phyloP scores from a whole-genome alignment of 2,888 invertebrate genomes.

The Baccha elongata region DNA sequence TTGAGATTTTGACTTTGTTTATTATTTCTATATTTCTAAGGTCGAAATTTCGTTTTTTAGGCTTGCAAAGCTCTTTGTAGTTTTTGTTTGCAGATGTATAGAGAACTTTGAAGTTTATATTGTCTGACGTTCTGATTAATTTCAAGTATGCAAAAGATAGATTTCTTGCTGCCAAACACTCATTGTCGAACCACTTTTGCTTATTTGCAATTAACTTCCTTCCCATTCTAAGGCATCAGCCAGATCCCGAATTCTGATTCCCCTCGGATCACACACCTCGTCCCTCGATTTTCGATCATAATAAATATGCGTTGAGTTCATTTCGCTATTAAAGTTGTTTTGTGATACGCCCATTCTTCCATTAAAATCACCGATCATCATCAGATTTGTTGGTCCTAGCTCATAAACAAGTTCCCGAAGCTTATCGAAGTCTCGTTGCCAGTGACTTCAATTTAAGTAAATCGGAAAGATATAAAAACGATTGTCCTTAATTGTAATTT shows the following conservation, averaged over 20 bases:
- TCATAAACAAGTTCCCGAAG: conserved; percentile 18
- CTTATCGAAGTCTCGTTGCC: not conserved
- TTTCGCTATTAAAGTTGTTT: too few species aligned
- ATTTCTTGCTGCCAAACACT: not conserved
- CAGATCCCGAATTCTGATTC: too few species aligned
- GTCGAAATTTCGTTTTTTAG: not conserved
- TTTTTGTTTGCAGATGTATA: not conserved
- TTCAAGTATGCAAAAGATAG: not conserved
- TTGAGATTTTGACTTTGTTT: not conserved
- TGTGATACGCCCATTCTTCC: conserved; percentile 2
- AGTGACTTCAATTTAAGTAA: not conserved
- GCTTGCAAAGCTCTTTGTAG: not conserved
- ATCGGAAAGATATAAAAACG: not conserved
- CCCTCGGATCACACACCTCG: too few species aligned
- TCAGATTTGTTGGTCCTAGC: conserved; percentile 3
- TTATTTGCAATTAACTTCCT: too few species aligned
- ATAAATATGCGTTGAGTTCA: too few species aligned
- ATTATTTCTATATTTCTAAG: not conserved
- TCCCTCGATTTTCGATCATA: too few species aligned
- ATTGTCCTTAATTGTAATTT: not conserved
- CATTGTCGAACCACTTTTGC: too few species aligned
- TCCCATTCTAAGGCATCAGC: too few species aligned
- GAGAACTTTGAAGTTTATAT: not conserved
- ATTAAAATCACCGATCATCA: too few species aligned
- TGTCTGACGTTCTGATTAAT: not conserved